A percentile compares a stretch with the other conserved stretches of the same genome.
Evolutionary conservation across 2,113 vertebrate genomes (phyloP).

Genomic region (Charadrius vociferus): DNA sequence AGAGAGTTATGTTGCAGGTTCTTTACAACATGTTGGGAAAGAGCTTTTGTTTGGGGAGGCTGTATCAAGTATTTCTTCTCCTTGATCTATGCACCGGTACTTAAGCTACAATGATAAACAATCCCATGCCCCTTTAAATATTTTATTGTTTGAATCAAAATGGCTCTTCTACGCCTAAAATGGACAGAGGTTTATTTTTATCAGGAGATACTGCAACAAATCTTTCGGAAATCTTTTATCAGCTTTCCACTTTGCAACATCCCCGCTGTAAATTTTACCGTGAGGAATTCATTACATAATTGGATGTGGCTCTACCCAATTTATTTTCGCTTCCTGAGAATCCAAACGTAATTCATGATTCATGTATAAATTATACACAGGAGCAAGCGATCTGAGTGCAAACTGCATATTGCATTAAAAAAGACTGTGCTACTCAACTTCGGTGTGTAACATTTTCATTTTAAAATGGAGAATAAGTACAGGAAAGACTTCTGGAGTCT

Average conservation of each 20-base stretch:
- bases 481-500: not conserved
- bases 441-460: not conserved
- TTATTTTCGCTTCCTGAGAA: slow-evolving; percentile 56
- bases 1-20: not conserved
- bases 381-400: slow-evolving; percentile 1
- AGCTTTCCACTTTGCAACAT: not conserved
- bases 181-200: not conserved
- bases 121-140: not conserved
- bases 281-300: slow-evolving; percentile 63
- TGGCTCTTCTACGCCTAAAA: slow-evolving; percentile 21
- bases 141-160: slow-evolving; percentile 31
- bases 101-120: not conserved
- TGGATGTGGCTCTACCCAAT: slow-evolving; percentile 47
- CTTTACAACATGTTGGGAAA: not conserved
- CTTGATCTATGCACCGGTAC: not conserved
- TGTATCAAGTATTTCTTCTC: not conserved
- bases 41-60: not conserved
- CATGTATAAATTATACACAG: slow-evolving; percentile 37
- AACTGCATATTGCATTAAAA: not conserved
- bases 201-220: not conserved
- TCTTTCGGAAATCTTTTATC: slow-evolving; percentile 34
- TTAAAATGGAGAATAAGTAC: not conserved
- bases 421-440: not conserved
- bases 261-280: not conserved
- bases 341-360: slow-evolving; percentile 33